Base-by-base conservation (phyloP, 2,888 invertebrate genomes). In the Oxyteleia sp. region DNA sequence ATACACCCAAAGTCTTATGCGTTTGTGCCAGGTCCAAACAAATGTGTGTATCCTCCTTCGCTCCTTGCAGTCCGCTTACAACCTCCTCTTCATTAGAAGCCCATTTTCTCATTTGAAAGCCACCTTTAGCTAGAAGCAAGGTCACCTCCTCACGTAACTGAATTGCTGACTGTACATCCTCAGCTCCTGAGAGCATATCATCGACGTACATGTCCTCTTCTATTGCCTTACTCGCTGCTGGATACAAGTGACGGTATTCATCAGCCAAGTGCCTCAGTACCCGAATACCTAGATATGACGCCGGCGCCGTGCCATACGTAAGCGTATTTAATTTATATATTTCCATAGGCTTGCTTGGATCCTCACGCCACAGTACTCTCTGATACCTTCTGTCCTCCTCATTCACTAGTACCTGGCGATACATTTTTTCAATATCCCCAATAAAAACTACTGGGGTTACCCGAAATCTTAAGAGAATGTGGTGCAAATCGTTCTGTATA, bases 351-450 rank as follows among this genome's bases (percentile, higher is more conserved):
- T 51, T 4, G 41, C 18, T 8, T 5, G 43, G 0, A 13, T 1
- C n/a, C 20, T 26, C 41, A 35, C 74, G 29, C 74, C 55, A 74
- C 7, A 74, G 35, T n/a, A 74, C 15, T 8, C 15, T 13, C n/a
- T 79, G 79, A 20, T 23, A 83, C 8, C 13, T 55, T 4, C 55
- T 32, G 26, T 83, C 82, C 0, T 61, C 59, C 26, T 78, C 29
- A n/a, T 72, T 43, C 0, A 79, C 13, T 4, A 4, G 0, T 0
- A 81, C 29, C 15, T 79, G 68, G 0, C 61, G 72, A 38, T 81
- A 81, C 74, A 74, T 81, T 74, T 81, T 81, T 10, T 81, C 68
- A 2, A 74, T 74, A 29, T 81, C 80, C 1, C 57, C 69, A 15
- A 16, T 78, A 1, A 69, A 2, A 0, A 55, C 71, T 11, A 55